Percentiles rank a stretch among this genome's conserved stretches.
Evolutionary conservation across 2,797 vertebrate species (phyloP).

Genomic region (Chaenodraco wilsoni): DNA sequence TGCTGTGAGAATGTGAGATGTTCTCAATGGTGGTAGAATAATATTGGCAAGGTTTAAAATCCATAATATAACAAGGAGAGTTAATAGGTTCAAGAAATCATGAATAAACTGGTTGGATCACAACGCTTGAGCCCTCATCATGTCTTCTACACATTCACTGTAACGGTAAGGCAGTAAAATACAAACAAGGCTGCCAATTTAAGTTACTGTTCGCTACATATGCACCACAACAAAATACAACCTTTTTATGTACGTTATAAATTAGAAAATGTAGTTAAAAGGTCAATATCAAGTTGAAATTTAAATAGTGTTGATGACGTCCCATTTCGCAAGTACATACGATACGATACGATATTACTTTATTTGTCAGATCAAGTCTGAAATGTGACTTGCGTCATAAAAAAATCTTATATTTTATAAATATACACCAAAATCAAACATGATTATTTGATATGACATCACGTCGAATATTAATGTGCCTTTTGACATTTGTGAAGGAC

Average conservation of each 20-base stretch:
- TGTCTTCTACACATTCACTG: neutral
- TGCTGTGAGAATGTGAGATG: slow-evolving; percentile 25
- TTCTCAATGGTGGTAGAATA: neutral
- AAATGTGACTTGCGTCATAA: no score
- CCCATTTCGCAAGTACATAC: slow-evolving; percentile 16
- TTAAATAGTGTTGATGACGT: neutral
- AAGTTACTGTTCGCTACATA: slow-evolving; percentile 29
- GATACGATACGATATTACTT: no score
- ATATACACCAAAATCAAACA: slow-evolving; percentile 1
- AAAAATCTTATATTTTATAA: neutral
- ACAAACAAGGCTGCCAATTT: slow-evolving; percentile 3
- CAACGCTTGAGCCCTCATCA: slow-evolving; percentile 12
- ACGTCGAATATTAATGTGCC: neutral
- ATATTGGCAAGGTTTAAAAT: slow-evolving; percentile 11
- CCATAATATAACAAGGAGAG: slow-evolving; percentile 9
- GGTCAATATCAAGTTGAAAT: slow-evolving; percentile 10
- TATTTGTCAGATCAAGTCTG: no score
- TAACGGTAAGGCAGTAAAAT: neutral
- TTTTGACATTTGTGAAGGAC: slow-evolving; percentile 2
- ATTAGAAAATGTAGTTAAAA: slow-evolving; percentile 17
- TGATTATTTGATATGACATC: slow-evolving; percentile 3
- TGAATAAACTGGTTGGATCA: slow-evolving; percentile 5
- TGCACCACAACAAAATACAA: slow-evolving; percentile 12
- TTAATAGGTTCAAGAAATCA: slow-evolving; percentile 5
- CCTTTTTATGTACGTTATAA: slow-evolving; percentile 3